Evolutionary conservation across 1,140 invertebrate species (phyloP).

Genomic region (Phthorimaea operculella): DNA sequence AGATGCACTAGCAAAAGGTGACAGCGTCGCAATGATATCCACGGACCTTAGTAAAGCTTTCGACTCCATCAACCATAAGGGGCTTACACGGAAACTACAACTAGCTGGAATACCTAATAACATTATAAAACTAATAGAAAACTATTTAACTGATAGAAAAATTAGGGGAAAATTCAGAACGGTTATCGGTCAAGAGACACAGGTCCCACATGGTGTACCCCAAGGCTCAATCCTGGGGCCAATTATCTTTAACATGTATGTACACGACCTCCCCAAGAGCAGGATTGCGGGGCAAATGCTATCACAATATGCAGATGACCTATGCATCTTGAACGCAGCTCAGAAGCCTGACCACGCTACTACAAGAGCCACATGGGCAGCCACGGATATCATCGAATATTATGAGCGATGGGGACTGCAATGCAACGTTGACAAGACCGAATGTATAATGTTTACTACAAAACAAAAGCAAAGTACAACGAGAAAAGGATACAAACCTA

Average conservation of each 20-base stretch:
- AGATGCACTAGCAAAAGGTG: constrained; percentile 4
- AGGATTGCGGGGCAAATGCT: constrained; percentile 2
- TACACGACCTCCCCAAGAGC: constrained; percentile 1
- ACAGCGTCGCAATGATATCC: constrained; percentile 10
- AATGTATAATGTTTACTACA: constrained; percentile 8
- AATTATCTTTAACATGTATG: too few species aligned
- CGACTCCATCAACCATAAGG: constrained; percentile 10
- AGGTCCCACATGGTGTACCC: constrained; percentile 10
- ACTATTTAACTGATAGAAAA: constrained; percentile 6
- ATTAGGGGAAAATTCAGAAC: constrained; percentile 6
- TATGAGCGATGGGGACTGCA: constrained; percentile 9
- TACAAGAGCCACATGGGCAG: constrained; percentile 2
- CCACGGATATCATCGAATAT: constrained; percentile 6
- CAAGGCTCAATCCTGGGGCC: constrained; percentile 11
- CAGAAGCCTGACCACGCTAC: constrained; percentile 4
- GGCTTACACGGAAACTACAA: constrained; percentile 8
- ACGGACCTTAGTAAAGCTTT: constrained; percentile 11
- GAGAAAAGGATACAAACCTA: background rate
- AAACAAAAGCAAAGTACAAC: constrained; percentile 3
- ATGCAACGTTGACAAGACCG: constrained; percentile 7
- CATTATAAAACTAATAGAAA: constrained; percentile 8
- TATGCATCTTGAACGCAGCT: constrained; percentile 9
- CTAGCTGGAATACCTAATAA: constrained; percentile 2
- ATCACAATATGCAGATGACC: constrained; percentile 9
- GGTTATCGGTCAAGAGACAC: constrained; percentile 2